Conservation (phyloP, 2,888 invertebrate genomes). For the Muschampia plurimacula region DNA sequence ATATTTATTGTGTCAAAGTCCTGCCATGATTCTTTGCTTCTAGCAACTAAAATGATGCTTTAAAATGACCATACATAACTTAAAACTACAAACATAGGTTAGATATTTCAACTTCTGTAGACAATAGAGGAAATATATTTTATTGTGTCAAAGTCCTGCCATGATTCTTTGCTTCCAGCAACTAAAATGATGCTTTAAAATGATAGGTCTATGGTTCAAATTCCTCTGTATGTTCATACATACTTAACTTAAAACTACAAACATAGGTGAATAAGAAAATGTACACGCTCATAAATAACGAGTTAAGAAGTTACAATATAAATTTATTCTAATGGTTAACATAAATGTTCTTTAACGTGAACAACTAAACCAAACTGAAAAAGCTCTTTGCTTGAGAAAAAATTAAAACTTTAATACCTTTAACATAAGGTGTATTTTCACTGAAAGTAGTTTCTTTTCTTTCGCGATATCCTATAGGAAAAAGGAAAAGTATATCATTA, state of each 20-base stretch:
- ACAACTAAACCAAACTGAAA: slow-evolving; percentile 50
- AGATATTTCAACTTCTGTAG: no score
- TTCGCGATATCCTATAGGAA: slow-evolving; percentile 69
- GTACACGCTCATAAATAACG: slow-evolving; percentile 3
- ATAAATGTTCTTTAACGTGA: slow-evolving; percentile 58
- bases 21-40: no score
- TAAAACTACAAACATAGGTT: no score
- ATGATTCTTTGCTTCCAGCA: no score
- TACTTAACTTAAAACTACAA: slow-evolving; percentile 4
- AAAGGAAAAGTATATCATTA: background rate
- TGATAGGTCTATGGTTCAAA: background rate
- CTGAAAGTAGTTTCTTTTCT: slow-evolving; percentile 76
- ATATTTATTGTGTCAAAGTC: no score
- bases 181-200: background rate
- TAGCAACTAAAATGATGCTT: no score
- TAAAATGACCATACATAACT: no score
- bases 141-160: no score
- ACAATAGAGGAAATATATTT: no score
- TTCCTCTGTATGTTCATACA: background rate
- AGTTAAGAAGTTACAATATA: background rate
- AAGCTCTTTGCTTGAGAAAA: slow-evolving; percentile 35
- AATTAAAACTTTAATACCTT: slow-evolving; percentile 2
- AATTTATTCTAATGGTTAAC: slow-evolving; percentile 41
- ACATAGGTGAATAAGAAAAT: slow-evolving; percentile 3
- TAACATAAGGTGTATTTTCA: slow-evolving; percentile 43